Conservation (phyloP, 2,113 vertebrate genomes). For the Protobothrops flavoviridis region DNA sequence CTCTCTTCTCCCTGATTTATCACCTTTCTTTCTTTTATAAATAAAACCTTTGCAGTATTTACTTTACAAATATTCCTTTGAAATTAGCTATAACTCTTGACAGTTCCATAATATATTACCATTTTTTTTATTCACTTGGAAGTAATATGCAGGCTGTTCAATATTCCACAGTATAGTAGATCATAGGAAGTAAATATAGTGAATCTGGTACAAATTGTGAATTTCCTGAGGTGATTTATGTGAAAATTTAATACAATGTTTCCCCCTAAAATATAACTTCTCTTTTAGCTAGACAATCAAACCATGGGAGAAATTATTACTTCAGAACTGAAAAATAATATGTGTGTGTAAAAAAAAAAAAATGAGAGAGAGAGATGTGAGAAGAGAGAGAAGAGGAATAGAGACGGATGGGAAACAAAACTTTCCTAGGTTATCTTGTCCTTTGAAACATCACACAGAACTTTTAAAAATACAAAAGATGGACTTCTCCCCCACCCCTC, state of each 20-base stretch:
- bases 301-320: background rate
- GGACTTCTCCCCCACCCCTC: slow-evolving; percentile 57
- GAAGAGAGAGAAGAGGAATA: background rate
- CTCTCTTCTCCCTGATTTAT: background rate
- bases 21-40: background rate
- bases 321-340: background rate
- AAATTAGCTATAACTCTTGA: background rate
- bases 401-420: background rate
- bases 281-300: background rate
- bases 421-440: slow-evolving; percentile 25
- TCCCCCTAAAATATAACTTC: background rate
- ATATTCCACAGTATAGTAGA: background rate
- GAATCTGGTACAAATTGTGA: background rate
- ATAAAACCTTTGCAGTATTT: background rate
- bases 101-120: background rate
- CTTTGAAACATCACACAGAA: slow-evolving; percentile 42
- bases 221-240: background rate
- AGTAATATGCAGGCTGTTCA: background rate
- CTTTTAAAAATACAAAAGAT: slow-evolving; percentile 41
- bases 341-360: background rate
- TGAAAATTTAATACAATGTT: background rate
- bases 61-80: background rate
- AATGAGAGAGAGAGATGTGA: background rate
- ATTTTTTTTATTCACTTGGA: background rate
- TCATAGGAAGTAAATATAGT: background rate